Evolutionary conservation across 2,888 invertebrate species (phyloP), one percentile per base, ranked within the genome.

Genomic region (Ceraclea dissimilis): DNA sequence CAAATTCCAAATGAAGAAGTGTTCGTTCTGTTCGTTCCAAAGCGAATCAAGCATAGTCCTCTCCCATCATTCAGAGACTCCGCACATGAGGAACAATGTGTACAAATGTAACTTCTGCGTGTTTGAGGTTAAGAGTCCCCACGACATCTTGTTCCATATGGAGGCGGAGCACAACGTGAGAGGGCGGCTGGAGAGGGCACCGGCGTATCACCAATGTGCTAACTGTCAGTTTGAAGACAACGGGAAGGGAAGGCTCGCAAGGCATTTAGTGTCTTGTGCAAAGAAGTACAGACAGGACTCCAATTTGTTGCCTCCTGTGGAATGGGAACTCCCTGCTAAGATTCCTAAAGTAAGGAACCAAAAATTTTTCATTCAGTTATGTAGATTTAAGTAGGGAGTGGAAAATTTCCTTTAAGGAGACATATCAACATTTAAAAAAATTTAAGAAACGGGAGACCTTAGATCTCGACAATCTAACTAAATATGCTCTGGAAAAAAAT

Each of bases 211-310:
- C 70, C 92, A 93, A 69, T 96, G 95, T 69, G 87, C 90, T 1
- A 90, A 92, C 68, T 96, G 96, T 75, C 90, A 92, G 1, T 95
- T 93, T 68, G 95, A 96, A 70, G 93, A 93, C 65, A 93, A 93
- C 67, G 90, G 92, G 54, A 94, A 93, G 72, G 90, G 90, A 22
- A 93, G 93, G 72, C 74, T 95, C 64, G 90, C 88, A 0, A 82
- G 93, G 39, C 96, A 96, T 76, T 80, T 88, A 63, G 82, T 90
- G 59, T 87, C 91, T 1, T 96, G 96, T 72, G 82, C 85, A 44
- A 92, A 93, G 71, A 90, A 91, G 69, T 95, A 92, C 73, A 87
- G 90, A 69, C 88, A 92, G 0, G 92, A 92, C 63, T 75, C 83
- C 48, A 95, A 96, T 73, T 77, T 90, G 65, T 85, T 88, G 63